Evolutionary conservation across 2,113 vertebrate genomes (phyloP).

Genomic region (Typhlomys cinereus): DNA sequence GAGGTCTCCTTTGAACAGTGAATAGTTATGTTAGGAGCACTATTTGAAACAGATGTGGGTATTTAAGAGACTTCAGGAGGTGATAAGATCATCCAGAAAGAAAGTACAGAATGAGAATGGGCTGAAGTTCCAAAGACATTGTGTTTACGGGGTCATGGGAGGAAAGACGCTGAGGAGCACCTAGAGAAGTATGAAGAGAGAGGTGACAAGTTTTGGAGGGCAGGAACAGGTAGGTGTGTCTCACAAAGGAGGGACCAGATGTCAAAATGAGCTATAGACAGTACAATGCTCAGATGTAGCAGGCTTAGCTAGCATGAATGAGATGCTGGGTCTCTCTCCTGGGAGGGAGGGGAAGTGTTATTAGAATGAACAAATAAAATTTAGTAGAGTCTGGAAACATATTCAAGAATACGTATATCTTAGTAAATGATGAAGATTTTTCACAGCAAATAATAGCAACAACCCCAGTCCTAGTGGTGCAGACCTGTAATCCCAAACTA

Average conservation of each 20-base stretch:
- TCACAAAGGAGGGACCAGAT: not conserved
- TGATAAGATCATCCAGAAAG: not conserved
- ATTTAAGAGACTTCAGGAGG: not conserved
- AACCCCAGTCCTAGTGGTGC: not conserved
- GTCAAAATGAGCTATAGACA: slow-evolving; percentile 6
- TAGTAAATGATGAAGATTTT: not conserved
- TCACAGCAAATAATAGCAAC: slow-evolving; percentile 15
- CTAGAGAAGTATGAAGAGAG: not conserved
- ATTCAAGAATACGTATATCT: not conserved
- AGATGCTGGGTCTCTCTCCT: not conserved
- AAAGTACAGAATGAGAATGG: not conserved
- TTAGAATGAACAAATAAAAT: not conserved
- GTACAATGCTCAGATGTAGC: not conserved
- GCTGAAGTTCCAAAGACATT: slow-evolving; percentile 12
- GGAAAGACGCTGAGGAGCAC: not conserved
- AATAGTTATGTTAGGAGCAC: not conserved
- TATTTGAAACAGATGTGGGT: not conserved
- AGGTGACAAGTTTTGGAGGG: not conserved
- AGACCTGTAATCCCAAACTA: not conserved
- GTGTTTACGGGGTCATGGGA: not conserved
- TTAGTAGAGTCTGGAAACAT: not conserved
- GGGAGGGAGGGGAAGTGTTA: not conserved
- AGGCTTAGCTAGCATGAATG: not conserved
- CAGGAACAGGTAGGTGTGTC: not conserved
- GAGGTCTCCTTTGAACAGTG: not conserved